Conservation (phyloP, 2,888 invertebrate species). For the Lamellibrachia columna region DNA sequence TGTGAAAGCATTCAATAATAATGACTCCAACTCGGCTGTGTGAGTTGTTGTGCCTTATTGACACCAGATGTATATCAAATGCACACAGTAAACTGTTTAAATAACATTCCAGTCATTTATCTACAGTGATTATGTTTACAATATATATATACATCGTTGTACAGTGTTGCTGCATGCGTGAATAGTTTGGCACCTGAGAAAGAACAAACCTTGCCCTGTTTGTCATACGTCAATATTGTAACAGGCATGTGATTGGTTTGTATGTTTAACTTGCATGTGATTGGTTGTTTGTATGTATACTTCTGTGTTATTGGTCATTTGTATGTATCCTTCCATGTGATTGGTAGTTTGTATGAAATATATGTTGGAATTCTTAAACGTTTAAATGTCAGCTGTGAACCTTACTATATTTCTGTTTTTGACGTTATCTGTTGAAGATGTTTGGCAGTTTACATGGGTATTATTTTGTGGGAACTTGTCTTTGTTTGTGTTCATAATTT, state of each 20-base stretch:
- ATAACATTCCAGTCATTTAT: constrained; percentile 6
- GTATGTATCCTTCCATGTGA: background rate
- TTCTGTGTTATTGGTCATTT: background rate
- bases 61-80: constrained; percentile 5
- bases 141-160: background rate
- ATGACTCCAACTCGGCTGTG: background rate
- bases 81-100: background rate
- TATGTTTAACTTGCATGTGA: background rate
- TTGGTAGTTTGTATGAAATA: background rate
- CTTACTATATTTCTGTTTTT: background rate
- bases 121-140: background rate
- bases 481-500: background rate
- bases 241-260: background rate
- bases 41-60: background rate
- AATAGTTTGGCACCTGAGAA: background rate
- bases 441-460: constrained; percentile 12
- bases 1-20: background rate
- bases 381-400: background rate
- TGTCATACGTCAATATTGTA: background rate
- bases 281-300: background rate
- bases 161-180: background rate
- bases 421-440: background rate
- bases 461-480: background rate
- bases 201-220: background rate
- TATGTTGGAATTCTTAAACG: background rate